Evolutionary conservation across 2,797 vertebrate species (phyloP), one percentile per base, ranked within the genome.

Genomic region (Pipistrellus kuhlii): DNA sequence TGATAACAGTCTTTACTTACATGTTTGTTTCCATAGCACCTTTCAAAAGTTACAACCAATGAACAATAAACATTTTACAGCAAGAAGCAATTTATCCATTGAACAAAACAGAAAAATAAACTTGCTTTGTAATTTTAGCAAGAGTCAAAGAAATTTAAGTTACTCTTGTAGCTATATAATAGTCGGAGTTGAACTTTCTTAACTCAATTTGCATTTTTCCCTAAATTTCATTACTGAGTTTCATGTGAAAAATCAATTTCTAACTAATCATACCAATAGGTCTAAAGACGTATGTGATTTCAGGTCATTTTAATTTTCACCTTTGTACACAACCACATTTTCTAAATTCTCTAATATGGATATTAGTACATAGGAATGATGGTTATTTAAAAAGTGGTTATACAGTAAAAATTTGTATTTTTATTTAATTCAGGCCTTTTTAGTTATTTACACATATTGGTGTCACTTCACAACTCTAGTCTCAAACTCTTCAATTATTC

Each of bases 1-100:
- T 96, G 51, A 69, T 55, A 95, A 85, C 23, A 82, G 75, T 41
- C 53, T 93, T 95, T 87, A 94, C 4, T 80, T 89, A 51, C 13
- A 57, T 41, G 23, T 51, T 81, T 89, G 90, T 94, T 92, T 95
- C 30, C 86, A 91, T 1, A 76, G 78, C 62, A 76, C 66, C 62
- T 88, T 96, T 84, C 53, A 91, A 92, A 94, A 75, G 13, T 82
- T 91, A 69, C 41, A 85, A 85, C 27, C n/a, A 83, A 85, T 14
- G 18, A 90, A 91, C 27, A 90, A 95, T 71, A 93, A 84, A 83
- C 73, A 83, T 59, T 81, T 77, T 72, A 87, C 1, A 69, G 32
- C 46, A 88, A 91, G 83, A 71, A 94, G 41, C 46, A 91, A 92
- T 25, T 78, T 81, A 81, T 13, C 44, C 77, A 57, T 68, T 78